phyloP scores from a whole-genome alignment of 2,888 invertebrate genomes.

The Sericinus montela region DNA sequence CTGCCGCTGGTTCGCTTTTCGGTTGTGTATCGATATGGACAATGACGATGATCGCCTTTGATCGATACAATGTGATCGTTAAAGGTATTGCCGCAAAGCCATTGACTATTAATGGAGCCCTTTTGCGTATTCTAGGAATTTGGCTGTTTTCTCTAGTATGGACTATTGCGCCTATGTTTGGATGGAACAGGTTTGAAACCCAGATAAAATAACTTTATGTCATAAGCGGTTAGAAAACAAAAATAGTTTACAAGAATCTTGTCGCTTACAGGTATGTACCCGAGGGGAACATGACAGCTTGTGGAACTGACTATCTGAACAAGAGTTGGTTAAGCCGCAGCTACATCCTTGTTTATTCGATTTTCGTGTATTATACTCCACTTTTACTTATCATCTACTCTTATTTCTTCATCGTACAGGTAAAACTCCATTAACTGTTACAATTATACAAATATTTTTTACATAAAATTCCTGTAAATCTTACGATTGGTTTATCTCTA shows the following conservation, averaged over 20 bases:
- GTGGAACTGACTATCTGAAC: slow-evolving; percentile 92
- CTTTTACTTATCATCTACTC: slow-evolving; percentile 90
- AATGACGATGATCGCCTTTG: slow-evolving; percentile 94
- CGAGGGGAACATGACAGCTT: slow-evolving; percentile 96
- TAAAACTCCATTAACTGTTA: slow-evolving; percentile 34
- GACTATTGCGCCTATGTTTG: slow-evolving; percentile 91
- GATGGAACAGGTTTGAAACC: slow-evolving; percentile 85
- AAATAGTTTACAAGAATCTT: neutral
- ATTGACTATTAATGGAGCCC: slow-evolving; percentile 88
- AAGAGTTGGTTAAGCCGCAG: slow-evolving; percentile 87
- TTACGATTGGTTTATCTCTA: slow-evolving; percentile 38
- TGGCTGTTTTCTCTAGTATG: slow-evolving; percentile 88
- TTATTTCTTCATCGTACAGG: slow-evolving; percentile 92
- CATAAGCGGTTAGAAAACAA: neutral
- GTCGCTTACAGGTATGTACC: slow-evolving; percentile 86
- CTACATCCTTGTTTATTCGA: slow-evolving; percentile 88
- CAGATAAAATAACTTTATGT: neutral
- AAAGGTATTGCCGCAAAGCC: slow-evolving; percentile 93
- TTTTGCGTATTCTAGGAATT: slow-evolving; percentile 87
- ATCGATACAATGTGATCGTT: slow-evolving; percentile 96
- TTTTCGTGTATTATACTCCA: slow-evolving; percentile 88
- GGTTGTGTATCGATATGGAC: slow-evolving; percentile 96
- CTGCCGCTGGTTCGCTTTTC: slow-evolving; percentile 91
- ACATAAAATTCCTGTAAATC: neutral
- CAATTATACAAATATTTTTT: too few relatives aligned